Conservation (phyloP, 2,113 vertebrate species). For the Syrmaticus mikado region DNA sequence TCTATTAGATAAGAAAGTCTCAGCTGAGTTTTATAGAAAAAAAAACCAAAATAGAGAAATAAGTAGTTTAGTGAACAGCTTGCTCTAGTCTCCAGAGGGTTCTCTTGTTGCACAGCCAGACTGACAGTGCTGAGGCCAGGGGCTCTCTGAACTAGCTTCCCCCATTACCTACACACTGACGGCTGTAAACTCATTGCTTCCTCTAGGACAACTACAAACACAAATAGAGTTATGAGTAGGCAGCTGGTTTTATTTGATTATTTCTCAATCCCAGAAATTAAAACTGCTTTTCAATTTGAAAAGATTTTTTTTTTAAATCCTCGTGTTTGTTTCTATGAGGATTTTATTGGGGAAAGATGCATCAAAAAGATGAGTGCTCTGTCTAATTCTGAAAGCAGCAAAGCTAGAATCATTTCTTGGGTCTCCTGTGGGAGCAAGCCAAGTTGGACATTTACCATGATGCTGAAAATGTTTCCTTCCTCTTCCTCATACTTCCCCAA, state of each 20-base stretch:
- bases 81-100: background rate
- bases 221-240: background rate
- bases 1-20: background rate
- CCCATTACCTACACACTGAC: background rate
- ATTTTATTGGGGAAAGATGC: background rate
- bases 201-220: background rate
- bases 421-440: background rate
- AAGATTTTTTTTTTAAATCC: too few relatives aligned
- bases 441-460: background rate
- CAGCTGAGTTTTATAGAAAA: background rate
- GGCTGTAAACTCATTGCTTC: background rate
- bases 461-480: constrained; percentile 44
- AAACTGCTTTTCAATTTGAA: background rate
- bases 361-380: background rate
- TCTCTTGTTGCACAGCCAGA: background rate
- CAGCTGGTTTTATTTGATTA: background rate
- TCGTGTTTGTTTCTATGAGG: background rate
- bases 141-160: background rate
- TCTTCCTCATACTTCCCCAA: background rate
- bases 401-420: background rate
- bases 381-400: background rate
- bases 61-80: background rate
- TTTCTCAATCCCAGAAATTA: background rate
- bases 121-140: background rate
- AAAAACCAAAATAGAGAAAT: background rate